These are phyloP conservation scores for Acheta domesticus DNA, from an alignment of 2,888 invertebrate genomes.

Conservation along the genomic window DNA sequence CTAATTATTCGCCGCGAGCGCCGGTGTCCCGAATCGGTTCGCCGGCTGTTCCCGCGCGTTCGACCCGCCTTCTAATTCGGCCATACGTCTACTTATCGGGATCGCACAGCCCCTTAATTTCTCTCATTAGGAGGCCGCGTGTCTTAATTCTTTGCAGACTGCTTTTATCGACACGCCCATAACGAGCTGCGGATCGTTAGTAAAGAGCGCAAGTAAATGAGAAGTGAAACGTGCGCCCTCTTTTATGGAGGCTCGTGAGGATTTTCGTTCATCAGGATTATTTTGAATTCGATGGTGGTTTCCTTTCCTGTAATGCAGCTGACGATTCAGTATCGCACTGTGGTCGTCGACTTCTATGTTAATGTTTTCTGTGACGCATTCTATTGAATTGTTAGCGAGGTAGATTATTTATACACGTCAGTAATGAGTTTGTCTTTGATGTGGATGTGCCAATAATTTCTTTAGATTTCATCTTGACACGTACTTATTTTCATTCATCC, in stretches of 20 bases:
- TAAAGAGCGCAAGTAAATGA: neutral
- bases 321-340: too few relatives aligned
- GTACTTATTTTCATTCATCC: too few relatives aligned
- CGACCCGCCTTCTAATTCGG: neutral
- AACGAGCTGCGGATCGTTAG: neutral
- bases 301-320: too few relatives aligned
- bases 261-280: neutral
- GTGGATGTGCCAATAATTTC: too few relatives aligned
- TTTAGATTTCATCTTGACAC: too few relatives aligned
- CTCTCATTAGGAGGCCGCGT: slow-evolving; percentile 1
- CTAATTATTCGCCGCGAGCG: neutral
- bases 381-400: too few relatives aligned
- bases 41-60: neutral
- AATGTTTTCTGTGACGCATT: too few relatives aligned
- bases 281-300: neutral
- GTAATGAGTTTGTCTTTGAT: too few relatives aligned
- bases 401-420: too few relatives aligned
- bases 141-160: neutral
- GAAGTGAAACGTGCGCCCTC: neutral
- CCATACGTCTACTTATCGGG: neutral
- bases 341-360: too few relatives aligned
- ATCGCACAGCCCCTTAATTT: neutral
- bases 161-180: neutral
- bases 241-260: neutral
- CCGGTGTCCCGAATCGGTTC: neutral